Evolutionary conservation across 2,888 invertebrate genomes (phyloP), one percentile per base, ranked within the genome.

Genomic region (Dusona sp.): DNA sequence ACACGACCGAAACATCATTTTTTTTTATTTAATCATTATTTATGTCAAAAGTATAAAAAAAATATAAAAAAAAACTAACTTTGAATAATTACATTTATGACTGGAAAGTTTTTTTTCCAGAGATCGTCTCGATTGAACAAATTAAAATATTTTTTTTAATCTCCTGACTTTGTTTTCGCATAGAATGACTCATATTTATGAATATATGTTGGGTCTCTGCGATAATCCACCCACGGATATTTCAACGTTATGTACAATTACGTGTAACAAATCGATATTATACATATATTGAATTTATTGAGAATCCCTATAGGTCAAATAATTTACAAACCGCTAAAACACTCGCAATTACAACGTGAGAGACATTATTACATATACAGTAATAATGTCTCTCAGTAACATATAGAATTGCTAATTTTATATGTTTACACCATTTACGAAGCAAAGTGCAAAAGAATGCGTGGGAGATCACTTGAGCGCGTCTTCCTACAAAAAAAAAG

Each of bases 281-380:
- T 45, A 73, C 54, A 70, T 70, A 74, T 74, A 73, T 74, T 57
- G 74, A 74, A 84, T 84, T 81, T 84, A 86, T 86, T 81, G 81
- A 74, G 81, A 81, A 78, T 74, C 81, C 81, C 81, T 70, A 86
- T 86, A 86, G 86, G 86, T 86, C 86, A 86, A 84, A 86, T 84
- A 84, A 84, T 86, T 79, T 82, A 84, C 86, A 84, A 86, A 84
- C 82, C 86, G 81, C 64, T 79, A 64, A 70, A 86, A 81, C 68
- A 86, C 74, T 68, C n/a, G 42, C 73, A 84, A 78, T 84, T 81
- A 70, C 80, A 45, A 86, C 29, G 42, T 64, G 48, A 73, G 67
- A 73, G 64, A 79, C 54, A 79, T 42, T 48, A 33, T 68, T 45
- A 68, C 54, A 68, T 65, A 57, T 61, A 48, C 33, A 29, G 33